A percentile compares a stretch with the other conserved stretches of the same genome.
Evolutionary conservation across 2,888 invertebrate genomes (phyloP).

Genomic region (Meta bourneti): DNA sequence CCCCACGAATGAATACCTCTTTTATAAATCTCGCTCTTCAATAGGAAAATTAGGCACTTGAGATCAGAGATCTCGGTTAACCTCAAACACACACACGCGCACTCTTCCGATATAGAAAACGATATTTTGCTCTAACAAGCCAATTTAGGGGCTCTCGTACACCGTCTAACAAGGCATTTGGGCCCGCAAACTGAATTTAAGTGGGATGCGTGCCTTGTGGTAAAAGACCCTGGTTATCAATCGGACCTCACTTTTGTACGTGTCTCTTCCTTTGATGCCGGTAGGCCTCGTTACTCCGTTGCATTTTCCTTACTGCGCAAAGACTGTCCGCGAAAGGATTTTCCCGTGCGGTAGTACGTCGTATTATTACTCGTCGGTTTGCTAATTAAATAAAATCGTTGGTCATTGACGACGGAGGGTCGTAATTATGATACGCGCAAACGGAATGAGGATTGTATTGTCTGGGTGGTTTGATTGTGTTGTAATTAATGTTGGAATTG

Average conservation of each 20-base stretch:
- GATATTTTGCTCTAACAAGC: constrained; percentile 73
- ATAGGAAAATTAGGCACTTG: constrained; percentile 75
- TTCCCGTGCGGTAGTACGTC: too few relatives aligned
- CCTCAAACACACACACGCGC: constrained; percentile 63
- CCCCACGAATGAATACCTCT: constrained; percentile 57
- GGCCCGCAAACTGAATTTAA: constrained; percentile 26
- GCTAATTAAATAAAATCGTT: too few relatives aligned
- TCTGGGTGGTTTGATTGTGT: too few relatives aligned
- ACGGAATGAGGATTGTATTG: too few relatives aligned
- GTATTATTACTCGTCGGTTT: too few relatives aligned
- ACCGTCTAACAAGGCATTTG: constrained; percentile 57
- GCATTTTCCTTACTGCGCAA: too few relatives aligned
- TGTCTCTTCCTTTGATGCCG: constrained; percentile 62
- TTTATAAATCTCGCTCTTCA: constrained; percentile 65
- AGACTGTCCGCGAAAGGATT: too few relatives aligned
- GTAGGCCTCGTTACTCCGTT: constrained; percentile 25
- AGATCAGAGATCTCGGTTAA: constrained; percentile 69
- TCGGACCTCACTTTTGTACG: constrained; percentile 61
- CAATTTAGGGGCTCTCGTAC: constrained; percentile 53
- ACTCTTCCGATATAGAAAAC: constrained; percentile 66
- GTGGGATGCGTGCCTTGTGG: constrained; percentile 30
- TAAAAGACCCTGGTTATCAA: constrained; percentile 55
- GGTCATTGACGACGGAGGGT: too few relatives aligned
- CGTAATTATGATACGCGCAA: too few relatives aligned
- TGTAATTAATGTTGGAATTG: too few relatives aligned